Evolutionary conservation across 2,797 vertebrate species (phyloP).

Genomic region (Enteromius trimaculatus): DNA sequence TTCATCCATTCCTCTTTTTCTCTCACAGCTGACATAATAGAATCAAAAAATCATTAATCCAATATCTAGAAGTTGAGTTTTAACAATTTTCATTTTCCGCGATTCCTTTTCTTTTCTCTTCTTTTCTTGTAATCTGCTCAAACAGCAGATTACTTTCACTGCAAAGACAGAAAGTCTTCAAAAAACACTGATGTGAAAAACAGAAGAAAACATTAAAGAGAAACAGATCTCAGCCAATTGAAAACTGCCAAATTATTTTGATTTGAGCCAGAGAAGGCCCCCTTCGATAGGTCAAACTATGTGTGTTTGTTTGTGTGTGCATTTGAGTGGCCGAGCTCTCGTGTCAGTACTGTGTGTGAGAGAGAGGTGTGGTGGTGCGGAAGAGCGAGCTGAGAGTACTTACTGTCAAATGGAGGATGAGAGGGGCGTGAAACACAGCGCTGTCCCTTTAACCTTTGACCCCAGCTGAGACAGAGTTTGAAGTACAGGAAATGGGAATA

Average conservation of each 20-base stretch:
- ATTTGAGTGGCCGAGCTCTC: slow-evolving; percentile 1
- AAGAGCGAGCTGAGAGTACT: slow-evolving; percentile 57
- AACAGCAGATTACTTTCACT: slow-evolving; percentile 8
- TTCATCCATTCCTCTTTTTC: neutral
- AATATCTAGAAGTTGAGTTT: slow-evolving; percentile 95
- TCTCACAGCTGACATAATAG: slow-evolving; percentile 81
- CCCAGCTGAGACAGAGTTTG: slow-evolving; percentile 58
- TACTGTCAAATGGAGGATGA: slow-evolving; percentile 57
- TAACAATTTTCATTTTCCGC: slow-evolving; percentile 87
- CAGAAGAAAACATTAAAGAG: neutral
- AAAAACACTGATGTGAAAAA: neutral
- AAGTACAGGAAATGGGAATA: slow-evolving; percentile 65
- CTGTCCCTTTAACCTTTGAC: slow-evolving; percentile 72
- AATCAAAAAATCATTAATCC: slow-evolving; percentile 96
- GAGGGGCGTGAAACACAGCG: slow-evolving; percentile 49
- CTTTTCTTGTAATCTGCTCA: neutral
- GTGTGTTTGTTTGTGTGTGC: slow-evolving; percentile 49
- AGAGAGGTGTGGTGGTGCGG: slow-evolving; percentile 50
- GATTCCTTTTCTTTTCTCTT: slow-evolving; percentile 64
- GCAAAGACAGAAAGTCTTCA: neutral
- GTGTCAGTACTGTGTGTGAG: slow-evolving; percentile 40
- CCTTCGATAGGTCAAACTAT: slow-evolving; percentile 39
- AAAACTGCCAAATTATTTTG: slow-evolving; percentile 26
- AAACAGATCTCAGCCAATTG: slow-evolving; percentile 4
- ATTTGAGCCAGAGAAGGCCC: slow-evolving; percentile 33